Evolutionary conservation across 2,888 invertebrate species (phyloP).

Genomic region (Electrophaes corylata): DNA sequence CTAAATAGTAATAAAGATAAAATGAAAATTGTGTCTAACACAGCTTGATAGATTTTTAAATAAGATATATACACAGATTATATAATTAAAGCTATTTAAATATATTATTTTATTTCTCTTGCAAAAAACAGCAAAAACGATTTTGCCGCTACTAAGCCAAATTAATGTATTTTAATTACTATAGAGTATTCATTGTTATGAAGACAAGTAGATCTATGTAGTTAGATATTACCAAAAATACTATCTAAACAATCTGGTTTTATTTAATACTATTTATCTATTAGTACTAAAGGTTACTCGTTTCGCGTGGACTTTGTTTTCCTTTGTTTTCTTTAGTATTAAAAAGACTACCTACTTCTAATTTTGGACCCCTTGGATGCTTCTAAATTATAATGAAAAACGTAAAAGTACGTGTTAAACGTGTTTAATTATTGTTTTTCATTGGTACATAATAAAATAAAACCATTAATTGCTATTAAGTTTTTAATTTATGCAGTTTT

Average conservation of each 20-base stretch:
- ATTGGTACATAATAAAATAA: too few relatives aligned
- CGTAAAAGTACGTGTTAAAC: too few relatives aligned
- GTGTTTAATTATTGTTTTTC: too few relatives aligned
- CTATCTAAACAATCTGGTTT: constrained; percentile 6
- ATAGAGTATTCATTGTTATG: constrained; percentile 9
- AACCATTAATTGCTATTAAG: too few relatives aligned
- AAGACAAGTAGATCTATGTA: neutral
- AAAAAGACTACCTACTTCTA: too few relatives aligned
- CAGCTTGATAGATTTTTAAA: constrained; percentile 5
- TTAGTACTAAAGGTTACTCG: too few relatives aligned
- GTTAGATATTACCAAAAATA: constrained; percentile 11
- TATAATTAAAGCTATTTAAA: too few relatives aligned
- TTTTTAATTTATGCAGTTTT: too few relatives aligned
- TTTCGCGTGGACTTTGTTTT: too few relatives aligned
- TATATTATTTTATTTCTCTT: neutral
- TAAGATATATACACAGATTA: neutral
- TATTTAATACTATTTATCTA: constrained; percentile 9
- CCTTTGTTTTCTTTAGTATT: too few relatives aligned
- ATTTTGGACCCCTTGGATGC: too few relatives aligned
- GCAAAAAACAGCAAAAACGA: neutral
- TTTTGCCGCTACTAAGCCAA: constrained; percentile 4
- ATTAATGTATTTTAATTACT: neutral
- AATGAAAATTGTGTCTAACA: constrained; percentile 29
- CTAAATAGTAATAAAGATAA: neutral
- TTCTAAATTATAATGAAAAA: too few relatives aligned